A percentile compares a stretch with the other conserved stretches of the same genome.
phyloP scores from a whole-genome alignment of 2,797 vertebrate species.

The Rhinoraja longicauda region DNA sequence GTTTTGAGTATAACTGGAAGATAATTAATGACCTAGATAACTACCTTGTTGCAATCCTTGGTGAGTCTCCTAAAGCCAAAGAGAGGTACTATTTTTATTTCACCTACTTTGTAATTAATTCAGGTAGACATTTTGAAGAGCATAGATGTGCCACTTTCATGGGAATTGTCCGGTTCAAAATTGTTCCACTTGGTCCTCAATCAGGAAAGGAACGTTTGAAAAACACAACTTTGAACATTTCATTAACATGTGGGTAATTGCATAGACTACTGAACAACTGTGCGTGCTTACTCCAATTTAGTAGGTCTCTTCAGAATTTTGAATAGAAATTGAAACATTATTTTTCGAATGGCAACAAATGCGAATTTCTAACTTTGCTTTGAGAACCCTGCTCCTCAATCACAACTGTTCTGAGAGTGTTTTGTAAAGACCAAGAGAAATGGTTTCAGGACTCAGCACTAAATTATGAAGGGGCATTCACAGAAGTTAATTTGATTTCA shows the following conservation, averaged over 20 bases:
- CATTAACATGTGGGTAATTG: neutral
- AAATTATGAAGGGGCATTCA: conserved; percentile 29
- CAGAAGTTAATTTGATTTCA: neutral
- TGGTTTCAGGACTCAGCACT: neutral
- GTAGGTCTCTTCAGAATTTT: neutral
- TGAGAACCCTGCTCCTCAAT: neutral
- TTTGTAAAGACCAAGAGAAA: neutral
- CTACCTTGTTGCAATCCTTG: neutral
- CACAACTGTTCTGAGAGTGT: neutral
- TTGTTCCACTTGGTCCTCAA: neutral
- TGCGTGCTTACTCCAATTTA: neutral
- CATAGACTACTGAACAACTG: neutral
- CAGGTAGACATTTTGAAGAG: neutral
- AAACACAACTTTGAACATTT: neutral
- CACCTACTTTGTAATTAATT: neutral
- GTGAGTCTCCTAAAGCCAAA: neutral
- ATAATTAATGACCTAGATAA: neutral
- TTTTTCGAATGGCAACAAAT: neutral
- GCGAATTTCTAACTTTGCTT: neutral
- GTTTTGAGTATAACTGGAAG: neutral
- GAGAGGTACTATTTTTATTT: neutral
- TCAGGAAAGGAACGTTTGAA: neutral
- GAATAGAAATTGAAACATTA: neutral
- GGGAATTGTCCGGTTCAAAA: neutral
- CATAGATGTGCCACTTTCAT: neutral